A percentile compares a stretch with the other conserved stretches of the same genome.
These are phyloP conservation scores for Eulacestoma nigropectus DNA, from an alignment of 2,113 vertebrate genomes.

Conservation along the genomic window DNA sequence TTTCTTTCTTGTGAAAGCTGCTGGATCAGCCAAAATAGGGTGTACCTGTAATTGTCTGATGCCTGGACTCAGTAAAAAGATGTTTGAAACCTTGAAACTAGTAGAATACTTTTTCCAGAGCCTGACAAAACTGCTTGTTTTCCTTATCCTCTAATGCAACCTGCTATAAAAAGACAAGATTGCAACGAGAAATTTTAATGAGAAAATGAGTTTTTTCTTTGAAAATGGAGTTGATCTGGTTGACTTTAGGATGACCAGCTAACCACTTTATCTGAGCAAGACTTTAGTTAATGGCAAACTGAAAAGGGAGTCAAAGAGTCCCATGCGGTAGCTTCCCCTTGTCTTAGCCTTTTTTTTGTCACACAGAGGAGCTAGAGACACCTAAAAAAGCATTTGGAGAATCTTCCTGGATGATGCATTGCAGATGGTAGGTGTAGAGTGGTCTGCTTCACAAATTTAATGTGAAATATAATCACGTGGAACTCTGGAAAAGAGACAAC, in stretches of 20 bases:
- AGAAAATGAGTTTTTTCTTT: neutral
- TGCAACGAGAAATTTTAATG: neutral
- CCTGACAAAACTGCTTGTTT: neutral
- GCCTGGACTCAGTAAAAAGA: neutral
- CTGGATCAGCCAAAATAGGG: neutral
- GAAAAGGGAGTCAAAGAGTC: neutral
- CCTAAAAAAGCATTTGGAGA: neutral
- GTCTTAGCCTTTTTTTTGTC: neutral
- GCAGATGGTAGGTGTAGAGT: neutral
- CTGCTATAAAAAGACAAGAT: neutral
- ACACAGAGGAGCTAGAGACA: neutral
- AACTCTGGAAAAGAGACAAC: neutral
- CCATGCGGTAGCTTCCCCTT: neutral
- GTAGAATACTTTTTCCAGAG: neutral
- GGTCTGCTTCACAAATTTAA: neutral
- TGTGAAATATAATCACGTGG: neutral
- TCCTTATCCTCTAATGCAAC: neutral
- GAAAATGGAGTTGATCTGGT: neutral
- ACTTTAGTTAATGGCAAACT: neutral
- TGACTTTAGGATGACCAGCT: neutral
- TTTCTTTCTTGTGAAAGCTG: neutral
- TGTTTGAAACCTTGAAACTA: neutral
- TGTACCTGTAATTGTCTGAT: neutral
- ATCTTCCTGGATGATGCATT: accelerated
- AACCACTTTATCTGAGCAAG: neutral